Percentiles rank a stretch among this genome's conserved stretches.
Evolutionary conservation across 2,797 vertebrate species (phyloP).

Genomic region (Macroramphosus scolopax): DNA sequence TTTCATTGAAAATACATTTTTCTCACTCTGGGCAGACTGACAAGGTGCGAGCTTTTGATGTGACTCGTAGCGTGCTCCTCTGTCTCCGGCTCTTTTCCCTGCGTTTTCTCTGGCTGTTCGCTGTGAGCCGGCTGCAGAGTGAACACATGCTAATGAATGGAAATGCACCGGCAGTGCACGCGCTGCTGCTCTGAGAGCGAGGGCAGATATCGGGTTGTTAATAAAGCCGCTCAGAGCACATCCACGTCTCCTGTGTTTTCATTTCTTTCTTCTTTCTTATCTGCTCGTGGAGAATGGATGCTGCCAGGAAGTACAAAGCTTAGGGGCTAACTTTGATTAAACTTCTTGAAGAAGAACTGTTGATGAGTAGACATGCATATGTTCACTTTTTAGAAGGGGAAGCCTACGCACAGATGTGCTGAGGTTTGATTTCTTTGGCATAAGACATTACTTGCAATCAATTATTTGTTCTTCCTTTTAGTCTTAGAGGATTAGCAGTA

Average conservation of each 20-base stretch:
- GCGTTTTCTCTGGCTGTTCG: slow-evolving; percentile 31
- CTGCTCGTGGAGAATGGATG: slow-evolving; percentile 18
- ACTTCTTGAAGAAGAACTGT: slow-evolving; percentile 16
- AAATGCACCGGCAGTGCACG: slow-evolving; percentile 23
- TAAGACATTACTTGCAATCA: no score
- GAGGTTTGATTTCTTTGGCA: not conserved
- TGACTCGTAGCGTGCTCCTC: slow-evolving; percentile 13
- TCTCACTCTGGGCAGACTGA: slow-evolving; percentile 35
- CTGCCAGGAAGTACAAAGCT: slow-evolving; percentile 12
- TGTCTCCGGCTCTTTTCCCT: slow-evolving; percentile 2
- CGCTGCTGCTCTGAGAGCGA: slow-evolving; percentile 26
- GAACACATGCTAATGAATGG: slow-evolving; percentile 61
- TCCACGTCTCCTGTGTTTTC: slow-evolving; percentile 31
- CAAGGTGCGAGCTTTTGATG: slow-evolving; percentile 51
- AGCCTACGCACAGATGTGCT: not conserved
- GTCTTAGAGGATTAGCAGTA: no score
- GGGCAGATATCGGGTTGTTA: slow-evolving; percentile 36
- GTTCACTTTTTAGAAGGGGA: not conserved
- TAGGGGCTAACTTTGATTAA: slow-evolving; percentile 34
- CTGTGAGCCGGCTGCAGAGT: slow-evolving; percentile 20
- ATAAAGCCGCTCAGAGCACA: slow-evolving; percentile 32
- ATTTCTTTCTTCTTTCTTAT: slow-evolving; percentile 15
- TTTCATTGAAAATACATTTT: slow-evolving; percentile 9
- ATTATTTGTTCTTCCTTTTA: no score
- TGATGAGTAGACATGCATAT: slow-evolving; percentile 12